Evolutionary conservation across 2,888 invertebrate species (phyloP).

Genomic region (Drosophila anceps): DNA sequence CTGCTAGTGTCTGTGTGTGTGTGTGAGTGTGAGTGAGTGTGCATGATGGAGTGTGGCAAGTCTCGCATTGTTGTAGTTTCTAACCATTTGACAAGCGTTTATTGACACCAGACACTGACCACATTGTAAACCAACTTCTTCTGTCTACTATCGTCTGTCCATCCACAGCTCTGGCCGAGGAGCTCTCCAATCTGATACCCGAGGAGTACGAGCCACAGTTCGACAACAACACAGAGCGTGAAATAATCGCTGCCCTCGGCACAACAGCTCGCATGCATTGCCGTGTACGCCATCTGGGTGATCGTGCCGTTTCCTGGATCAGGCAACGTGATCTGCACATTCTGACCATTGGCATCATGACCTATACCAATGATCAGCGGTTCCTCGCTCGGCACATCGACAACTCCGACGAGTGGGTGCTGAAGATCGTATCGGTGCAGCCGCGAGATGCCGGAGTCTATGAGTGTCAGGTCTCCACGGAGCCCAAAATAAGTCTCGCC

Average conservation of each 20-base stretch:
- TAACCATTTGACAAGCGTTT: slow-evolving; percentile 40
- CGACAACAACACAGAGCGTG: slow-evolving; percentile 93
- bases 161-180: slow-evolving; percentile 60
- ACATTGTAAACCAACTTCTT: slow-evolving; percentile 3
- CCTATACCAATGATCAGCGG: slow-evolving; percentile 91
- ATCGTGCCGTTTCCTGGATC: slow-evolving; percentile 93
- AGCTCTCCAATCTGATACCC: slow-evolving; percentile 80
- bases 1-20: neutral
- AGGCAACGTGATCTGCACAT: slow-evolving; percentile 93
- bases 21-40: slow-evolving; percentile 18
- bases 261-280: slow-evolving; percentile 94
- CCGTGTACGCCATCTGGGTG: slow-evolving; percentile 92
- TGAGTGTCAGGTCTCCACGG: slow-evolving; percentile 92
- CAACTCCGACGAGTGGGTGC: slow-evolving; percentile 90
- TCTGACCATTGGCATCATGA: slow-evolving; percentile 90
- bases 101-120: slow-evolving; percentile 34
- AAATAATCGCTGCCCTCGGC: slow-evolving; percentile 93
- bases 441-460: slow-evolving; percentile 89
- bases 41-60: slow-evolving; percentile 47
- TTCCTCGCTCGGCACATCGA: slow-evolving; percentile 90
- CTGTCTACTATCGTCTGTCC: neutral
- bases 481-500: slow-evolving; percentile 91
- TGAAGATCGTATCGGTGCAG: slow-evolving; percentile 90
- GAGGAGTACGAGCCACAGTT: slow-evolving; percentile 89
- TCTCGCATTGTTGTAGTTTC: slow-evolving; percentile 26